These are phyloP conservation scores for Acanthopagrus latus DNA, from an alignment of 2,797 vertebrate species.

Conservation along the genomic window DNA sequence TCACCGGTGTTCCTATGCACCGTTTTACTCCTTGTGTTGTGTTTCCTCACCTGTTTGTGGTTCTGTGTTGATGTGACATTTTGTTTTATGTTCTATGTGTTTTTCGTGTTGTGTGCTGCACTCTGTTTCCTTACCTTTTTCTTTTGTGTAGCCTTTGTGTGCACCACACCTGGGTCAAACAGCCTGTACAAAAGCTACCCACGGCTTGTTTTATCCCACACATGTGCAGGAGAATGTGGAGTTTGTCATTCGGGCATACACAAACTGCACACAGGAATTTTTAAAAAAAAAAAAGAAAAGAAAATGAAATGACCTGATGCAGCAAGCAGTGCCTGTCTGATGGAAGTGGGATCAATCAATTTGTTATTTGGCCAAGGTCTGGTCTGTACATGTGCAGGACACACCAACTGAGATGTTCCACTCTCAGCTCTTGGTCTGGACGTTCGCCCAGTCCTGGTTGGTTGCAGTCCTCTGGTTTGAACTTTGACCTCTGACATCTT, in stretches of 20 bases:
- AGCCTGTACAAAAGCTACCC: conserved; percentile 34
- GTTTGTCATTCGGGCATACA: conserved; percentile 27
- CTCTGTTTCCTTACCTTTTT: conserved; percentile 32
- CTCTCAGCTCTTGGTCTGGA: conserved; percentile 69
- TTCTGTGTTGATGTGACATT: conserved; percentile 55
- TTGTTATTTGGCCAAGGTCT: conserved; percentile 69
- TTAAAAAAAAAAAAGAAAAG: conserved; percentile 21
- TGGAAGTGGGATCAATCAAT: conserved; percentile 45
- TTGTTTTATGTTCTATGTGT: conserved; percentile 61
- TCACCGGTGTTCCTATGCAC: conserved; percentile 71
- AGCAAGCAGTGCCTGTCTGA: conserved; percentile 16
- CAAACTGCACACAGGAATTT: conserved; percentile 23
- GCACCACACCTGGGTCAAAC: conserved; percentile 76
- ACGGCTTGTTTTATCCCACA: conserved; percentile 51
- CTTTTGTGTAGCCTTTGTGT: conserved; percentile 43
- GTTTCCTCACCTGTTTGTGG: conserved; percentile 59
- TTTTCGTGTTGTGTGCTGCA: conserved; percentile 56
- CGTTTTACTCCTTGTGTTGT: conserved; percentile 61
- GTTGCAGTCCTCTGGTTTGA: conserved; percentile 71
- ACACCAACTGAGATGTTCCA: conserved; percentile 58
- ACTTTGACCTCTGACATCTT: conserved; percentile 34
- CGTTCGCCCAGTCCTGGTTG: conserved; percentile 71
- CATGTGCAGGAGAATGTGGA: conserved; percentile 27
- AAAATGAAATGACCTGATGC: conserved; percentile 2
- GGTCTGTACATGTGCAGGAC: conserved; percentile 62